Conservation (phyloP, 2,888 invertebrate species). For the Teleogryllus oceanicus region DNA sequence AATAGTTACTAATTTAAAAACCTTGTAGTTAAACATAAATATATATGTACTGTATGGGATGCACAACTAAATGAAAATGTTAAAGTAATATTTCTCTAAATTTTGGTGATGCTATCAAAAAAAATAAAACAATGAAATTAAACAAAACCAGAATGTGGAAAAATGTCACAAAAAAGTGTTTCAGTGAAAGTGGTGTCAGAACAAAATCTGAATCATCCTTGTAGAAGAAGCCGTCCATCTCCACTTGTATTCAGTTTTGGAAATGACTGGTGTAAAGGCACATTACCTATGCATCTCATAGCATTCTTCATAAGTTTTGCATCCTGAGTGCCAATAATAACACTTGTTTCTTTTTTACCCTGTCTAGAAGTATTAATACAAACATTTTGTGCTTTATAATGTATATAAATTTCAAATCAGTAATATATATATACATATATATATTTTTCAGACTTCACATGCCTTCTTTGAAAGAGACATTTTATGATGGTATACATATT, state of each 20-base stretch:
- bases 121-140: too few relatives aligned
- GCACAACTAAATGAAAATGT: constrained; percentile 27
- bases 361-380: background rate
- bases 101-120: too few relatives aligned
- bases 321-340: background rate
- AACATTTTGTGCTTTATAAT: constrained; percentile 12
- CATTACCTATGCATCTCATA: background rate
- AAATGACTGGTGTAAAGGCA: background rate
- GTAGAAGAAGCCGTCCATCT: background rate
- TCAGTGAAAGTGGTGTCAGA: too few relatives aligned
- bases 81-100: background rate
- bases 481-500: constrained; percentile 18
- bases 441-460: constrained; percentile 9
- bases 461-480: background rate
- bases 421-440: background rate
- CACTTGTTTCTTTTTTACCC: background rate
- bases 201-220: too few relatives aligned
- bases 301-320: background rate
- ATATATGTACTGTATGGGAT: constrained; percentile 26
- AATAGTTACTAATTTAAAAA: constrained; percentile 29
- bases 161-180: too few relatives aligned
- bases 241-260: background rate
- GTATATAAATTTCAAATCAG: constrained; percentile 6
- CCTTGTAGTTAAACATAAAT: constrained; percentile 28
- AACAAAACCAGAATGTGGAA: too few relatives aligned